Base-by-base conservation (phyloP, 2,797 vertebrate species). In the Coccyzus lansbergi region DNA sequence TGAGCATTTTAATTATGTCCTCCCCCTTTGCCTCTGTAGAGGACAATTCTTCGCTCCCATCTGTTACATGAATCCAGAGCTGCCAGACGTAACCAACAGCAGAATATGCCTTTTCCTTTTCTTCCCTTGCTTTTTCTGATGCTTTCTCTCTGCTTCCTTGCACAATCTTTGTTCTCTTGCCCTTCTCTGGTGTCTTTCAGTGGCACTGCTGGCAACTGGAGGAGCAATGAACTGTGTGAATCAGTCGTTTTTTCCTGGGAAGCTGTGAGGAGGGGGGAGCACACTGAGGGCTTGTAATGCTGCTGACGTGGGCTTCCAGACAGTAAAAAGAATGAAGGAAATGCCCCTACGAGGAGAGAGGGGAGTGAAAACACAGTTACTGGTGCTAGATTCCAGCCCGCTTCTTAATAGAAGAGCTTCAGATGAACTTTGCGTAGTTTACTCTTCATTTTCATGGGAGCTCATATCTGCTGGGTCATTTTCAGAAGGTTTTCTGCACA, bases 91-190 rank as follows among this genome's bases (percentile, higher is more conserved):
- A 86, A 62, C 34, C 29, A 24, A 76, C 65, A 80, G 46, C 56
- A 85, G 83, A 90, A 53, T 44, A 25, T 1, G 52, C 46, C 34
- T 65, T 88, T 83, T 72, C 53, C 48, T 90, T 92, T 92, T 84
- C 60, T 88, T 53, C 64, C 53, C 51, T 72, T 40, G 3, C 40
- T 83, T 90, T 83, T 91, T 68, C 51, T 67, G 34, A 42, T 59
- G 72, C 76, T 82, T 82, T 55, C 86, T 95, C 79, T 91, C 25
- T 0, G 5, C 88, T 93, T 86, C 62, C 62, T 78, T 76, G 86
- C 72, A 88, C 58, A n/a, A 49, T 25, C 93, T 94, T 97, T 96
- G 94, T 96, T 92, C 65, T 83, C 42, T 40, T 65, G 52, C 65
- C 65, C 44, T 89, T 83, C 70, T 90, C 10, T 81, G 38, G 34